Evolutionary conservation across 2,113 vertebrate genomes (phyloP), one percentile per base, ranked within the genome.

Genomic region (Bathybates hornii): DNA sequence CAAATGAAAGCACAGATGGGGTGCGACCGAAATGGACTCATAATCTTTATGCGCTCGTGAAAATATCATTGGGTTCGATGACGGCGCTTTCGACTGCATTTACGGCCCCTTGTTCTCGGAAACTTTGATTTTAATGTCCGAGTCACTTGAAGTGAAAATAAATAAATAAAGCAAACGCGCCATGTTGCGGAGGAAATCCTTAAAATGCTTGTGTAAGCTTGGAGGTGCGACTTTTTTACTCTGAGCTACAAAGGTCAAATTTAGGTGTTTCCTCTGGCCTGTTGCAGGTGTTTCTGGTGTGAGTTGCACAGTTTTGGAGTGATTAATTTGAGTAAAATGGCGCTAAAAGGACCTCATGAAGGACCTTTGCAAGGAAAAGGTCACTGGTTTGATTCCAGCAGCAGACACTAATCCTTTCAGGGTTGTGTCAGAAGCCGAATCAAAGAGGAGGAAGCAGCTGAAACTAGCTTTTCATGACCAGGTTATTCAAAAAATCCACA

Each of bases 1-100:
- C 85, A 80, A 91, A 90, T 92, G 87, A 89, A 94, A 90, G 93
- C 94, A 91, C 94, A 96, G 94, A 95, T 96, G 97, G 95, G 92
- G 92, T 90, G 94, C 86, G 17, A 82, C 85, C 80, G 91, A 84
- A 92, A 94, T 84, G 89, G 80, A 93, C 89, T 89, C 94, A 92
- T 92, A 95, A 96, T 96, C 96, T 96, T 96, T 97, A 97, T 93
- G 92, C 29, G 95, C 97, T 96, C 96, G 93, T 97, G 96, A 97
- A 97, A 97, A 93, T 96, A 96, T 96, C 96, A 95, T 91, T 89
- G 93, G 87, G 96, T 96, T 97, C 95, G 91, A 96, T 95, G 95
- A 95, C 96, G 90, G 79, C 94, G 96, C 96, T 95, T 96, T 94
- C 91, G 59, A 91, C 94, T 86, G 88, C 85, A 94, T 95, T 96